Base-by-base conservation (phyloP, 2,113 vertebrate species). In the Eurypyga helias region DNA sequence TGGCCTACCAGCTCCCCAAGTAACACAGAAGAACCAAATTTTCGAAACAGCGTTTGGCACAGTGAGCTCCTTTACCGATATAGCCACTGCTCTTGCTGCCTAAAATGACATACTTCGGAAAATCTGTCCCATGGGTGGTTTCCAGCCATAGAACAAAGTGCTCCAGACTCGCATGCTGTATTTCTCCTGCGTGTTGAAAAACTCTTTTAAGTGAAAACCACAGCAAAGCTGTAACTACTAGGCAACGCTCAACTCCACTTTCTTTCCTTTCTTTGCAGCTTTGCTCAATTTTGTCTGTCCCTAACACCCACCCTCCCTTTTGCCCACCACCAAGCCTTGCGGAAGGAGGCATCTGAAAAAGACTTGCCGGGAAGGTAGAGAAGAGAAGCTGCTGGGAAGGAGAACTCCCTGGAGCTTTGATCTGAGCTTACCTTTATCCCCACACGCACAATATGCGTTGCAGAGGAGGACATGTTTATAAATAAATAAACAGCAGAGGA, bases 401-500 rank as follows among this genome's bases (percentile, higher is more conserved):
- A 96, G 45, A 89, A 81, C 79, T 96, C 72, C 67, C 54, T 72
- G 45, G 85, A 90, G 69, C 91, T 96, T 96, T 97, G 83, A 92
- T 97, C 73, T 96, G 29, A 95, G 83, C 65, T 84, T 83, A 94
- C 92, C 76, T 98, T 95, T 77, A 96, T 94, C 78, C 55, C n/a
- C 87, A 70, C 51, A 81, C 1, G 17, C 58, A 92, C 66, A 96
- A 89, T 57, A 65, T 25, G 41, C 72, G 89, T 97, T 95, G 81
- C 89, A 97, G 97, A 97, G 25, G 54, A 96, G 54, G 78, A 55
- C 36, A 64, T 11, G 60, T 64, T 96, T 79, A 96, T 95, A 71
- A 90, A 97, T 97, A 97, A 97, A 97, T 93, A 96, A 97, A 96
- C 17, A 96, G 92, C 33, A 90, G 34, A 91, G 55, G 65, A 87